These are phyloP conservation scores for Bombylius discolor DNA, from an alignment of 2,888 invertebrate species.

Conservation along the genomic window DNA sequence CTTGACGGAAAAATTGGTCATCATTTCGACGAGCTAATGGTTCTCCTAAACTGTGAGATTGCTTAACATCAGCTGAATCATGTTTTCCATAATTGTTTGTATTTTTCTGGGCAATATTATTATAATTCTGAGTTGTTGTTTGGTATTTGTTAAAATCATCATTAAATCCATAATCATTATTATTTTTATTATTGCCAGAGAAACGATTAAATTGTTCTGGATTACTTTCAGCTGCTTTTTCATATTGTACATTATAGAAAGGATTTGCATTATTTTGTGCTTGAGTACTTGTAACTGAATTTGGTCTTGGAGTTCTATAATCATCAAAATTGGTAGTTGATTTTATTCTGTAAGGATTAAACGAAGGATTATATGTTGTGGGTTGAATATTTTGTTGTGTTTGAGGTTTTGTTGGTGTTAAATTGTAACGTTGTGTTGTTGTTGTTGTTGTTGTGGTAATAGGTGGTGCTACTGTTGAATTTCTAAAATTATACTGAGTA, in stretches of 20 bases:
- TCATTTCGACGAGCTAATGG: background rate
- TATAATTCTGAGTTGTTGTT: background rate
- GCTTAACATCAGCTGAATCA: too few relatives aligned
- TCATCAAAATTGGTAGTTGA: background rate
- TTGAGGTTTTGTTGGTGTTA: conserved; percentile 12
- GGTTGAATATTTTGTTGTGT: conserved; percentile 31
- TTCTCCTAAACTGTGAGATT: too few relatives aligned
- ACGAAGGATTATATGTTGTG: conserved; percentile 31
- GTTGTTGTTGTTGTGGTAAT: conserved; percentile 13
- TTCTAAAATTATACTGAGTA: conserved; percentile 17
- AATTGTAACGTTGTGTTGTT: conserved; percentile 8
- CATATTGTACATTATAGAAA: conserved; percentile 10
- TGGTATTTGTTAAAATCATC: background rate
- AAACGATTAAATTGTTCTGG: conserved; percentile 1
- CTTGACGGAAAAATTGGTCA: background rate
- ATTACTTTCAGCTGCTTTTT: conserved; percentile 6
- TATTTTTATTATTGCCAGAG: background rate
- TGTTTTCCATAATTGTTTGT: too few relatives aligned
- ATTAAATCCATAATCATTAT: background rate
- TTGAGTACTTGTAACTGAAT: background rate
- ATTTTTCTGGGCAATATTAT: background rate
- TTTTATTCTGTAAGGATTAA: background rate
- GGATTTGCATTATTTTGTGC: conserved; percentile 1
- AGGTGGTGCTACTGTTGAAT: conserved; percentile 23
- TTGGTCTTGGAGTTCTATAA: background rate